A percentile compares a stretch with the other conserved stretches of the same genome.
Conservation (phyloP, 2,888 invertebrate species). For the Ochropleura plecta region DNA sequence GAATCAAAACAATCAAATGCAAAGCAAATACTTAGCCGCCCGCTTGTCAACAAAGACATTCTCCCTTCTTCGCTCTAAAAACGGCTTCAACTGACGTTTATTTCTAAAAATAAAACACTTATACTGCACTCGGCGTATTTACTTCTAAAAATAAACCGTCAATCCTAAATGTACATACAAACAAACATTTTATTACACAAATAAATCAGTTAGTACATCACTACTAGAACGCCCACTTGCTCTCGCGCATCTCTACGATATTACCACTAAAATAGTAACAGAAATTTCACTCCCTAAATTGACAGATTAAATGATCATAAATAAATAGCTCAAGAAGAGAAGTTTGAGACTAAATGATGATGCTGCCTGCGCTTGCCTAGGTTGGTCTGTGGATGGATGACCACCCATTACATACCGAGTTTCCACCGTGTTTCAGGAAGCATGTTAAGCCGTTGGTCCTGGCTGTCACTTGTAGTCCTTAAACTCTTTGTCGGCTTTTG, state of each 20-base stretch:
- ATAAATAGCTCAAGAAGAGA: not conserved
- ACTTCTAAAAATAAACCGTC: conserved; percentile 52
- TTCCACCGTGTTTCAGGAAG: too few species aligned
- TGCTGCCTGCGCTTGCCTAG: too few species aligned
- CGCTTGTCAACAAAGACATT: conserved; percentile 26
- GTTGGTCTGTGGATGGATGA: too few species aligned
- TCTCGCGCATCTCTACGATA: conserved; percentile 36
- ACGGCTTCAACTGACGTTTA: conserved; percentile 33
- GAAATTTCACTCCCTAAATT: conserved; percentile 24
- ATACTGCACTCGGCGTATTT: conserved; percentile 47
- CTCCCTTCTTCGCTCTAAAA: conserved; percentile 23
- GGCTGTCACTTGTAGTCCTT: too few species aligned
- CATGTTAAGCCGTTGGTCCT: too few species aligned
- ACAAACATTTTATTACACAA: conserved; percentile 61
- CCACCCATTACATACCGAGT: too few species aligned
- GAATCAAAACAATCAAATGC: conserved; percentile 22
- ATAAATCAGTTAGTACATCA: conserved; percentile 65
- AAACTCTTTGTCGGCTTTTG: too few species aligned
- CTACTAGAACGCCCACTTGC: conserved; percentile 62
- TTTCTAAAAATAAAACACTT: conserved; percentile 52
- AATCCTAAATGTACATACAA: conserved; percentile 52
- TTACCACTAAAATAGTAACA: conserved; percentile 3
- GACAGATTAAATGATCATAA: not conserved
- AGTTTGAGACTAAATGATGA: too few species aligned
- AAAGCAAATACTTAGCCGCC: conserved; percentile 21